phyloP scores from a whole-genome alignment of 2,113 vertebrate genomes.

The Seriola quinqueradiata region DNA sequence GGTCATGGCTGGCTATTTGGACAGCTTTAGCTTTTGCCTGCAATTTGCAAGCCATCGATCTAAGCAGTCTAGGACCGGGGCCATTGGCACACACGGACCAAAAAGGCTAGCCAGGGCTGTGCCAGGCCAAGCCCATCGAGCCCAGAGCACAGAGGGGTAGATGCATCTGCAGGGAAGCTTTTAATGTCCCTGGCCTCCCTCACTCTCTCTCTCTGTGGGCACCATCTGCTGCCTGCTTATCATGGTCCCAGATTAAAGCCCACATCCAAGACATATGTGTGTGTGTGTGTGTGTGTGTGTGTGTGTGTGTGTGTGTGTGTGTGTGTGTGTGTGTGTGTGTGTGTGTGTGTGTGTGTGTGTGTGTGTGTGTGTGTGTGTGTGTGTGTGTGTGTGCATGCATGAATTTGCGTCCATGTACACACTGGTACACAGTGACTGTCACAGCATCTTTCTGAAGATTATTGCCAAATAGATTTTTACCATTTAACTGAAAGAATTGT shows the following conservation, averaged over 20 bases:
- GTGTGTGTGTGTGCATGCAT: background rate
- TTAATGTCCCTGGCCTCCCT: conserved; percentile 78
- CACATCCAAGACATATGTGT: conserved; percentile 64
- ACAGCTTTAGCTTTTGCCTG: conserved; percentile 42
- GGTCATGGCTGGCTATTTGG: conserved; percentile 58
- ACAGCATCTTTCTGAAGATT: conserved; percentile 45
- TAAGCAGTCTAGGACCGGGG: conserved; percentile 58
- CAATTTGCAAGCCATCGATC: conserved; percentile 54
- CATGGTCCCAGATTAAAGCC: conserved; percentile 76
- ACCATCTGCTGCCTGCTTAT: conserved; percentile 82
- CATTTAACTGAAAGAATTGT: conserved; percentile 37
- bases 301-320: background rate
- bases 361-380: background rate
- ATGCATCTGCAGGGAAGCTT: conserved; percentile 77
- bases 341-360: background rate
- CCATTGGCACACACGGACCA: conserved; percentile 41
- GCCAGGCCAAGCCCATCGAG: conserved; percentile 60
- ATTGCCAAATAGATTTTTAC: conserved; percentile 26
- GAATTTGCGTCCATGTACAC: conserved; percentile 19
- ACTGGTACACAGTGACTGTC: conserved; percentile 33
- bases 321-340: no score
- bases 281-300: conserved; percentile 21
- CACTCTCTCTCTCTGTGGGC: conserved; percentile 66
- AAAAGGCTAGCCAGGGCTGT: conserved; percentile 56
- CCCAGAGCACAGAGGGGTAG: conserved; percentile 70